Base-by-base conservation (phyloP, 1,140 invertebrate genomes). In the Alviniconcha marisindica region DNA sequence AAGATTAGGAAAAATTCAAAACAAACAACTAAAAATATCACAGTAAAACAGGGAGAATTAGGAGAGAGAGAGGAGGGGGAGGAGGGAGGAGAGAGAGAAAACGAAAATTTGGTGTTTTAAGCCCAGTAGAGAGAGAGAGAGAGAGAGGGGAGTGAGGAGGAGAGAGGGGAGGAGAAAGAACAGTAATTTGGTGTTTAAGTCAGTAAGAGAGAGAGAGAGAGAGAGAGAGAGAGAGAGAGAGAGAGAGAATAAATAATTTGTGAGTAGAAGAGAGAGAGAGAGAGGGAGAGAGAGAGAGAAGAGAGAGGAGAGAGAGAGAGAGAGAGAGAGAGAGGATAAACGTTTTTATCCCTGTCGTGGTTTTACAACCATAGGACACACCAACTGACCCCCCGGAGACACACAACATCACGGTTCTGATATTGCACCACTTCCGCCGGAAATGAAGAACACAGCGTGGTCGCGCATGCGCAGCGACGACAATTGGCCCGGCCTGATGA, bases 361-460 rank as follows among this genome's bases (percentile, higher is more conserved):
- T 48, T 48, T 48, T 48, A 48, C 44, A 48, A 48, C 63, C 18
- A n/a, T 28, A 21, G 2, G 5, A 69, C n/a, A 31, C 31, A 33
- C n/a, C n/a, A 21, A 33, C 63, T 28, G 5, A 69, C 63, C 63
- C 63, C 28, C 5, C 18, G 10, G 10, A 66, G 7, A 66, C n/a
- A 33, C 63, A 66, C 2, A 66, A 66, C n/a, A 40, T 71, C 36
- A 40, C 69, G 36, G 36, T 15, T 40, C 33, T 18, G 36, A 40
- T 42, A 71, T 71, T 38, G 36, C 69, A 40, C 69, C 40, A 31
- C 73, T 76, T 76, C 73, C 73, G 73, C 78, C 54, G 78, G 56
- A 80, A 80, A 80, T 80, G 78, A 60, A 80, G 14, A 15, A 66
- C 36, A 80, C 78, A 56, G 42, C 78, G 56, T 66, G 78, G 28